A percentile compares a stretch with the other conserved stretches of the same genome.
Evolutionary conservation across 2,888 invertebrate genomes (phyloP).

Genomic region (Zaprionus lineosus): DNA sequence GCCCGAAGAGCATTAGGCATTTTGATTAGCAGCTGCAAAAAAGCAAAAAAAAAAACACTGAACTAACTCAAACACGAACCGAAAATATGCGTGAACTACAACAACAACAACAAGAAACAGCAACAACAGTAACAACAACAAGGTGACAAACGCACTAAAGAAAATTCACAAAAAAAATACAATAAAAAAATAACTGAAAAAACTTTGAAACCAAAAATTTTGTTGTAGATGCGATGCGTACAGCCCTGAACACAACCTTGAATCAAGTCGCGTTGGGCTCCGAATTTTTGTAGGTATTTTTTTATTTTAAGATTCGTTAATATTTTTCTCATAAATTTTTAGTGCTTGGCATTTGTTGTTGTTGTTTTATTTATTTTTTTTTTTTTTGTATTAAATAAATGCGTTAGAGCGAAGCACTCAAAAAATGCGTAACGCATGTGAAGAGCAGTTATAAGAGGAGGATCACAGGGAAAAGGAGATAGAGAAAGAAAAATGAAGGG

Average conservation of each 20-base stretch:
- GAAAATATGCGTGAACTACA: slow-evolving; percentile 51
- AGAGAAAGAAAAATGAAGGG: not conserved
- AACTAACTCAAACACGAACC: slow-evolving; percentile 22
- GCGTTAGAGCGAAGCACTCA: slow-evolving; percentile 61
- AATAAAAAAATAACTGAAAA: slow-evolving; percentile 26
- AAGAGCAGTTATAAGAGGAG: slow-evolving; percentile 15
- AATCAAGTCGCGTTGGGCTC: slow-evolving; percentile 58
- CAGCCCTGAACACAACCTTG: slow-evolving; percentile 82
- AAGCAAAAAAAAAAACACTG: slow-evolving; percentile 28
- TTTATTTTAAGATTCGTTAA: slow-evolving; percentile 73
- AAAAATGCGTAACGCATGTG: slow-evolving; percentile 69
- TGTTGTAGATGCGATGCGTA: slow-evolving; percentile 72
- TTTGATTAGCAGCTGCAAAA: slow-evolving; percentile 77
- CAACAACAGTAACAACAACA: slow-evolving; percentile 36
- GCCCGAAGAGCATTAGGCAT: slow-evolving; percentile 61
- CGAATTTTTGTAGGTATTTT: slow-evolving; percentile 43
- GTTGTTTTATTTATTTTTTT: no score
- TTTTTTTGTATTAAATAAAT: no score
- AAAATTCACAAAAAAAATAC: slow-evolving; percentile 42
- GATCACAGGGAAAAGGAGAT: not conserved
- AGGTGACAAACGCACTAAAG: slow-evolving; percentile 57
- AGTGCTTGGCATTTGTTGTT: slow-evolving; percentile 24
- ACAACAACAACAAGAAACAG: slow-evolving; percentile 35
- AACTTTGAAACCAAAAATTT: slow-evolving; percentile 30
- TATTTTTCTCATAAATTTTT: slow-evolving; percentile 52